Evolutionary conservation across 2,888 invertebrate genomes (phyloP), one percentile per base, ranked within the genome.

Genomic region (Aphidius colemani): DNA sequence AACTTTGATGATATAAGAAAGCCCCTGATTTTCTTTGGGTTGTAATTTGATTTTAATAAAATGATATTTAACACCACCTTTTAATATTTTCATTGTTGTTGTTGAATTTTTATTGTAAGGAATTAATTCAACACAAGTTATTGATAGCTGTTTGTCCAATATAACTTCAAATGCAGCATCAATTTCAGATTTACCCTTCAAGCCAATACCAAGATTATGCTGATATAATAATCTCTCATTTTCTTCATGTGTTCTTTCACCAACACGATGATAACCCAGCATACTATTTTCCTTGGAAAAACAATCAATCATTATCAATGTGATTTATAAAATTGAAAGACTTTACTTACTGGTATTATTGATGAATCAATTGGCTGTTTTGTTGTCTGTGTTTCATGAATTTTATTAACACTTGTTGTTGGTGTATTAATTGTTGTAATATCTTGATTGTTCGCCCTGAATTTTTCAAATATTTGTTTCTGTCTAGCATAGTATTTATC

Each of bases 1-100:
- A 2, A 85, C 78, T 71, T 83, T 82, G 1, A 85, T 78, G 58
- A 80, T 81, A 68, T 85, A 85, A 61, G 83, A 79, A 64, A 86
- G 83, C 3, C 85, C 84, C 69, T 83, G 81, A 13, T 84, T 84
- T 68, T 83, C 83, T 59, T 74, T 72, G 1, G 84, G 83, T 3
- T 74, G 71, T 2, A 85, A 80, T 44, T 78, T 79, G 53, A 86
- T 80, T 65, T 81, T 81, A 2, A 84, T 79, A 65, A 74, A 83
- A 71, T 83, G 81, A 43, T 78, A 66, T 3, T 82, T 84, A 11
- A 82, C 80, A 49, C 84, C 85, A 44, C 85, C 85, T 30, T 74
- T 76, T 75, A 71, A 69, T 74, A 59, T 81, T 73, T 70, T 78
- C 75, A 67, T 78, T 76, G 39, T 78, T 72, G 66, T 78, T 69